These are phyloP conservation scores for Cryptoblepharus egeriae DNA, from an alignment of 2,797 vertebrate species.

Conservation along the genomic window DNA sequence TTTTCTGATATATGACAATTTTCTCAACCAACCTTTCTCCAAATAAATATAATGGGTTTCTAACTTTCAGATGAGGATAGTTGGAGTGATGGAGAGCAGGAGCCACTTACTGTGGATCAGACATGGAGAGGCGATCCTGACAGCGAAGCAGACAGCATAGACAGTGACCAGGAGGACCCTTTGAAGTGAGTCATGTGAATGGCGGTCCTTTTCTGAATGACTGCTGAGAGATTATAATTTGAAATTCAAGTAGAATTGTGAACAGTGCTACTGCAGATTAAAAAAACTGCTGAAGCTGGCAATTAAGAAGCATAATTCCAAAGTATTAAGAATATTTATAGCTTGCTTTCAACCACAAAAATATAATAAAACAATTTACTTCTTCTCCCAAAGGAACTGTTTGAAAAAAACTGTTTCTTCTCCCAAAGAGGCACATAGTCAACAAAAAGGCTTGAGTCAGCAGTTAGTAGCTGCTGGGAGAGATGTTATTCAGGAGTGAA, in stretches of 20 bases:
- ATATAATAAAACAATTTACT: too few relatives aligned
- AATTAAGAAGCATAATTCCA: background rate
- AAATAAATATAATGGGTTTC: accelerated
- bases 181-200: slow-evolving; percentile 85
- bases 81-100: slow-evolving; percentile 92
- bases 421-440: too few relatives aligned
- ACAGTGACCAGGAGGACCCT: slow-evolving; percentile 98
- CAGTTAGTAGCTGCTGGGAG: too few relatives aligned
- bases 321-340: too few relatives aligned
- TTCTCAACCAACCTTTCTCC: background rate
- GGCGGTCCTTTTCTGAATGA: background rate
- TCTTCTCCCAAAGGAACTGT: too few relatives aligned
- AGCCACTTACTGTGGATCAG: slow-evolving; percentile 90
- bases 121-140: slow-evolving; percentile 97
- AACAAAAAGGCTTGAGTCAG: too few relatives aligned
- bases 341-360: too few relatives aligned
- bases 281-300: background rate
- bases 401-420: too few relatives aligned
- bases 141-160: slow-evolving; percentile 95
- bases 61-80: slow-evolving; percentile 91
- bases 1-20: background rate
- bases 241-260: background rate
- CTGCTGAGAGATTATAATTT: background rate
- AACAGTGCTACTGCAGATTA: background rate
- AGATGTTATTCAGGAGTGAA: too few relatives aligned